Percentiles rank a stretch among this genome's conserved stretches.
These are phyloP conservation scores for Machimus atricapillus DNA, from an alignment of 2,888 invertebrate species.

Conservation along the genomic window DNA sequence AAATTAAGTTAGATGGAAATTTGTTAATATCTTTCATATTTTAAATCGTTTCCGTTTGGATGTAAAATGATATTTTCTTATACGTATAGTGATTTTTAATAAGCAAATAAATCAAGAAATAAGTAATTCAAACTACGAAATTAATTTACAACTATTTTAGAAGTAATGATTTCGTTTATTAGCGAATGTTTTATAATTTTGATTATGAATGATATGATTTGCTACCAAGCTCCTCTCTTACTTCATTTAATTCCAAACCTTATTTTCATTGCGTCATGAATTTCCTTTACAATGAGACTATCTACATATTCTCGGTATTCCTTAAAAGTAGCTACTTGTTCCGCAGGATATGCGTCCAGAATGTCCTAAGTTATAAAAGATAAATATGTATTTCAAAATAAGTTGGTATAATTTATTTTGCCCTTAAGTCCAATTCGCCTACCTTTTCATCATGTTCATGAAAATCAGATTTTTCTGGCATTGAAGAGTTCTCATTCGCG, in stretches of 20 bases:
- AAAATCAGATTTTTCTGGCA: not conserved
- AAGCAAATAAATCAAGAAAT: not conserved
- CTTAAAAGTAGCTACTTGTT: conserved; percentile 64
- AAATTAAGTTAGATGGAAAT: not conserved
- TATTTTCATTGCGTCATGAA: conserved; percentile 55
- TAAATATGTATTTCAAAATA: not conserved
- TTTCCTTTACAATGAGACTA: conserved; percentile 54
- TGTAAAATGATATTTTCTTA: not conserved
- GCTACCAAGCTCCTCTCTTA: not conserved
- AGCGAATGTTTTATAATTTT: not conserved
- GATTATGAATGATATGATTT: not conserved
- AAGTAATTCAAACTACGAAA: not conserved
- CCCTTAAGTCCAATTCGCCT: not conserved
- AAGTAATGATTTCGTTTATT: not conserved
- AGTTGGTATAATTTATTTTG: not conserved
- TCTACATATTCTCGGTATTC: conserved; percentile 63
- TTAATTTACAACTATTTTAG: not conserved
- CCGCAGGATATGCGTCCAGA: conserved; percentile 49
- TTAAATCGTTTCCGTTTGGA: not conserved
- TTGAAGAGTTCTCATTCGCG: not conserved
- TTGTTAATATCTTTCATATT: not conserved
- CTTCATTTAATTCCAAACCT: conserved; percentile 51
- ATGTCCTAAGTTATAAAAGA: not conserved
- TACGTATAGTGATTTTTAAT: not conserved
- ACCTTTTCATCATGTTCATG: not conserved